Conservation (phyloP, 2,888 invertebrate genomes). For the Muscina levida region DNA sequence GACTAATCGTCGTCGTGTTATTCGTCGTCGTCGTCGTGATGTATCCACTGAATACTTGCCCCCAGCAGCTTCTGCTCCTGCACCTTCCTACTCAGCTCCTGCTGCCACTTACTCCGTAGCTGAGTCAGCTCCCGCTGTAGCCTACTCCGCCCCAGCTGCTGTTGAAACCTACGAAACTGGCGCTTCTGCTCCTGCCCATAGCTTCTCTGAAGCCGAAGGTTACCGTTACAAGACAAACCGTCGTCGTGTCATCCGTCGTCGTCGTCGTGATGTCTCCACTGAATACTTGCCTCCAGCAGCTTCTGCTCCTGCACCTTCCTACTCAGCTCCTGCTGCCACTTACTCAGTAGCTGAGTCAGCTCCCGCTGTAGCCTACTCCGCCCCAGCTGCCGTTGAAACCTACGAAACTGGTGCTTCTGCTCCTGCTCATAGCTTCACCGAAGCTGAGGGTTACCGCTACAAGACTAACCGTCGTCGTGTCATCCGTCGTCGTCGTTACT, state of each 20-base stretch:
- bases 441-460: constrained; percentile 62
- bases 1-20: constrained; percentile 59
- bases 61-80: too few species aligned
- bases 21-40: constrained; percentile 69
- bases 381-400: constrained; percentile 48
- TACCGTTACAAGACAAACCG: constrained; percentile 76
- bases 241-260: constrained; percentile 65
- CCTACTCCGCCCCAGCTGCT: constrained; percentile 66
- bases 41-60: constrained; percentile 73
- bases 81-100: constrained; percentile 38
- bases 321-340: constrained; percentile 56
- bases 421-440: constrained; percentile 51
- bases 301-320: too few species aligned
- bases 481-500: constrained; percentile 57
- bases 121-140: constrained; percentile 5
- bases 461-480: constrained; percentile 61
- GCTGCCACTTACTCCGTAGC: too few species aligned
- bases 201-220: constrained; percentile 74
- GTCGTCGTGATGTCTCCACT: constrained; percentile 11
- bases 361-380: constrained; percentile 63
- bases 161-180: constrained; percentile 39
- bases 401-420: constrained; percentile 22
- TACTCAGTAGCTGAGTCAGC: constrained; percentile 69
- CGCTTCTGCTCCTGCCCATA: constrained; percentile 72
- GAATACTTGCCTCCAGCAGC: too few species aligned